Conservation (phyloP, 2,797 vertebrate genomes). For the Centropyge bicolor region DNA sequence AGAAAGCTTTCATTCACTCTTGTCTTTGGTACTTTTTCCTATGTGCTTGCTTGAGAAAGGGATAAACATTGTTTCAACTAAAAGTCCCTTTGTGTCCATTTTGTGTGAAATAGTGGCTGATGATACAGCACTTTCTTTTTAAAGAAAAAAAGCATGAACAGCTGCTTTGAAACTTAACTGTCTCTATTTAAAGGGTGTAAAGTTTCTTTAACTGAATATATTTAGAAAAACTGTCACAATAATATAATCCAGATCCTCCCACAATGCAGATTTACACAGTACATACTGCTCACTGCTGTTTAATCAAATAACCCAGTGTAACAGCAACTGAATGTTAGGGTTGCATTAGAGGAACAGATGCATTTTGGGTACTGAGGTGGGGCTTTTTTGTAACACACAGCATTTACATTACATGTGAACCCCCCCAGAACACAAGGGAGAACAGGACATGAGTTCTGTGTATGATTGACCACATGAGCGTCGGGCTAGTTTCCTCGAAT, state of each 20-base stretch:
- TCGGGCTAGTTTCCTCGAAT: conserved; percentile 81
- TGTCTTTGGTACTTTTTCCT: conserved; percentile 82
- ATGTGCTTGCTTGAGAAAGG: conserved; percentile 81
- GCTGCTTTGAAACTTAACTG: conserved; percentile 87
- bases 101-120: conserved; percentile 69
- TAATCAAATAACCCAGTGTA: conserved; percentile 62
- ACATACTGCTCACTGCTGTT: conserved; percentile 48
- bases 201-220: conserved; percentile 58
- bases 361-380: conserved; percentile 45
- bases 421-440: conserved; percentile 38
- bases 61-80: conserved; percentile 63
- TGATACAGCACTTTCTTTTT: conserved; percentile 66
- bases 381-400: conserved; percentile 61
- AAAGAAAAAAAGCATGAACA: conserved; percentile 67
- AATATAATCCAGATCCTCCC: conserved; percentile 51
- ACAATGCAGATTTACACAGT: conserved; percentile 62
- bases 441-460: conserved; percentile 45
- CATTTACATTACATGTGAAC: conserved; percentile 50
- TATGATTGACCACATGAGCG: conserved; percentile 67
- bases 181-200: conserved; percentile 71
- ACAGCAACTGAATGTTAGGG: conserved; percentile 50
- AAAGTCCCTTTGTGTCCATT: conserved; percentile 62
- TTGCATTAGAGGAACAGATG: conserved; percentile 46
- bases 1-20: conserved; percentile 76
- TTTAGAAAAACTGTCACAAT: conserved; percentile 53